Evolutionary conservation across 2,113 vertebrate species (phyloP).

Genomic region (Motacilla tschutschensis): DNA sequence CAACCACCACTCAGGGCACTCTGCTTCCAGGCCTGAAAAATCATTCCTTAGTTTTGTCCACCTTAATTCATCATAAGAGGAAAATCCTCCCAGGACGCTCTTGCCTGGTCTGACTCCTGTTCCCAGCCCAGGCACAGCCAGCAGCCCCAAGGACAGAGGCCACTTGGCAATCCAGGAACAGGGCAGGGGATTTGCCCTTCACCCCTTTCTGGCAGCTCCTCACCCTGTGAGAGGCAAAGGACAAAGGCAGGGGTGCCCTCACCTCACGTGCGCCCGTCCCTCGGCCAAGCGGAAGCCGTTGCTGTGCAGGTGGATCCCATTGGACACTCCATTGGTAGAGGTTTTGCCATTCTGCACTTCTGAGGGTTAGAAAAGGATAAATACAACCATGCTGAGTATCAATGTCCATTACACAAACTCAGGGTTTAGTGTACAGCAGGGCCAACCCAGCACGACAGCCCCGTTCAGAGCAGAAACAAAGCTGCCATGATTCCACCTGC

Average conservation of each 20-base stretch:
- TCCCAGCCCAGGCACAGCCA: not conserved
- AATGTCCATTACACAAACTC: rapidly evolving
- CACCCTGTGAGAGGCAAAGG: not conserved
- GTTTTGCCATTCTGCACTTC: conserved; percentile 95
- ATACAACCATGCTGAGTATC: not conserved
- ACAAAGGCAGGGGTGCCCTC: not conserved
- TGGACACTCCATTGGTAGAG: conserved; percentile 86
- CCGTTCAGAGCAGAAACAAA: not conserved
- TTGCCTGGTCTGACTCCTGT: not conserved
- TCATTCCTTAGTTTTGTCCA: not conserved
- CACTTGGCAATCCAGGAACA: not conserved
- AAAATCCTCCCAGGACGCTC: not conserved
- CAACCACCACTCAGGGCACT: not conserved
- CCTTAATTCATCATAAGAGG: not conserved
- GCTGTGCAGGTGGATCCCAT: conserved; percentile 88
- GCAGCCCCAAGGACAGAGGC: not conserved
- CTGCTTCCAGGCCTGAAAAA: not conserved
- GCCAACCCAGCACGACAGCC: not conserved
- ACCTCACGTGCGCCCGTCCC: conserved; percentile 76
- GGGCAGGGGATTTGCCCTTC: not conserved
- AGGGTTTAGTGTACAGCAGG: not conserved
- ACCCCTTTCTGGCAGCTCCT: not conserved
- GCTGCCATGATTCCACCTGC: not conserved
- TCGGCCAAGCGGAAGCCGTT: conserved; percentile 83
- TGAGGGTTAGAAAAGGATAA: not conserved